Evolutionary conservation across 2,888 invertebrate species (phyloP), one percentile per base, ranked within the genome.

Genomic region (Hirtodrosophila duncani): DNA sequence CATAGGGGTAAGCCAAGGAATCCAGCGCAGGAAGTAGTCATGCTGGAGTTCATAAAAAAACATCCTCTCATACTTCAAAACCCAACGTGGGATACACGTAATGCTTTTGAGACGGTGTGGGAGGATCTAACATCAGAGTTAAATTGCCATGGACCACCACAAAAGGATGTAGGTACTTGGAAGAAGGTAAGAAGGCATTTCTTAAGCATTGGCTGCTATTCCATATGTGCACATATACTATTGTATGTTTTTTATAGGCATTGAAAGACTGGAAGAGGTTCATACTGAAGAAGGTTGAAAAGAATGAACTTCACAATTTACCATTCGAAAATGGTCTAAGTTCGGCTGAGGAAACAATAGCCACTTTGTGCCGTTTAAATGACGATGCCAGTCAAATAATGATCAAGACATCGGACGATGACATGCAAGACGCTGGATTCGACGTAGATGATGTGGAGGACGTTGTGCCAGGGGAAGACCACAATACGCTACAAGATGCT

Each of bases 211-310:
- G 7, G 1, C 11, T 20, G 6, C 5, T 0, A 9, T 11, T 2
- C 8, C 45, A 3, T 38, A 14, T 10, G 8, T 10, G 5, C 7
- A 30, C 6, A 1, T 7, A 1, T 3, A 7, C 6, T 27, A 2
- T 11, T 9, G n/a, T 30, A 5, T 11, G 3, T 27, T 2, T 14
- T 6, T 34, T 2, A 0, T 3, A 72, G 72, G 74, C 72, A 1
- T 29, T 72, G 4, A 72, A 78, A 30, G 72, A 72, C 63, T 72
- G 72, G 72, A 72, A 78, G 9, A 45, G 78, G 14, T 70, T 78
- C 8, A 65, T 72, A 23, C 57, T 70, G 5, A 72, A 63, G 17
- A 72, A 72, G 30, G 70, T 72, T 14, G 78, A 74, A 14, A 78
- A 69, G 27, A 72, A 74, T 18, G 78, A 72, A 39, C 38, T 74